phyloP scores from a whole-genome alignment of 2,888 invertebrate genomes.

The Zhuqinia jingwanae region DNA sequence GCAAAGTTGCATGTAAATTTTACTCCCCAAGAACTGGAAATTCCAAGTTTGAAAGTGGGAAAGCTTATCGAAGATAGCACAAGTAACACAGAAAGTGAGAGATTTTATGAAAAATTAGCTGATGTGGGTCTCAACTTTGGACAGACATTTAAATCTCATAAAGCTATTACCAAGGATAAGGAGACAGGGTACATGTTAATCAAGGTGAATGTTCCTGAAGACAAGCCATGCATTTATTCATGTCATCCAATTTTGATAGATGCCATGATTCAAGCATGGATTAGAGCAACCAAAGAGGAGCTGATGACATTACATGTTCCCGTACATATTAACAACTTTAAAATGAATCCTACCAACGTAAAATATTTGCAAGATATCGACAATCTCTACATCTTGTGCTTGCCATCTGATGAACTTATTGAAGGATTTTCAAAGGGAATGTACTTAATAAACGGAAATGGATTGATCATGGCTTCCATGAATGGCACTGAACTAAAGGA shows the following conservation, averaged over 20 bases:
- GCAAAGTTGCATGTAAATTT: too few relatives aligned
- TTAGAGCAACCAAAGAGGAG: not conserved
- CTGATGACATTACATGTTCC: not conserved
- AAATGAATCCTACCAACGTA: not conserved
- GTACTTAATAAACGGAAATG: too few relatives aligned
- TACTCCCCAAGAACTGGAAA: too few relatives aligned
- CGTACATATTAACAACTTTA: slow-evolving; percentile 2
- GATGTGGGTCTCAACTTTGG: slow-evolving; percentile 2
- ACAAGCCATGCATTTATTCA: not conserved
- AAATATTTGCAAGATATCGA: too few relatives aligned
- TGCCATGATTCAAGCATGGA: slow-evolving; percentile 29
- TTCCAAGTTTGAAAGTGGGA: too few relatives aligned
- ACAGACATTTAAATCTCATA: not conserved
- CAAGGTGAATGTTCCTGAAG: not conserved
- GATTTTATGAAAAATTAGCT: not conserved
- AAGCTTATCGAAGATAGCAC: too few relatives aligned
- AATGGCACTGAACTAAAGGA: too few relatives aligned
- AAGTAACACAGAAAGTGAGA: not conserved
- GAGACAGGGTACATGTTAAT: not conserved
- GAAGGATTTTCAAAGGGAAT: too few relatives aligned
- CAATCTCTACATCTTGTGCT: too few relatives aligned
- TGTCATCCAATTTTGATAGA: slow-evolving; percentile 35
- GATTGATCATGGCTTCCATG: too few relatives aligned
- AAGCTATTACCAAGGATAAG: not conserved
- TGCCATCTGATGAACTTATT: too few relatives aligned